Base-by-base conservation (phyloP, 2,113 vertebrate species). In the Saccopteryx leptura region DNA sequence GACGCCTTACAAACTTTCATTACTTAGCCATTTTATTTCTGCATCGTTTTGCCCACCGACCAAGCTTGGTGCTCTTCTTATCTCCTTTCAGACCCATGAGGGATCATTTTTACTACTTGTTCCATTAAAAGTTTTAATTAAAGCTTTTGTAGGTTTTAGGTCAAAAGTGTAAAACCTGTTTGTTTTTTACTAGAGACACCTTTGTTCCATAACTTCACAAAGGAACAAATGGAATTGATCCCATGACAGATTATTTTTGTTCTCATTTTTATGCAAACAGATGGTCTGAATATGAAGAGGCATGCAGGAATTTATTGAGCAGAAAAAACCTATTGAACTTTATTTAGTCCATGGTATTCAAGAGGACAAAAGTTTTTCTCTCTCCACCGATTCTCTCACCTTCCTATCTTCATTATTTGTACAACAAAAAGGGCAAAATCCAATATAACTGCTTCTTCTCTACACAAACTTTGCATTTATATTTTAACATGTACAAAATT, bases 201-300 rank as follows among this genome's bases (percentile, higher is more conserved):
- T 94, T 92, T 94, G 84, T 81, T 90, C 33, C 9, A 31, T 78
- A 24, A 83, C 39, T 89, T 91, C 69, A 74, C 61, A 78, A 71
- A 93, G 68, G 78, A 79, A 52, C 86, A 87, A 87, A n/a, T 81
- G 31, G 21, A 76, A 56, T 85, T 28, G 58, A 81, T 76, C 65
- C 31, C 56, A 7, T 26, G 10, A 46, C 17, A 69, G 66, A 48
- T 39, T 17, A 54, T 71, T 94, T 96, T 89, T 65, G 6, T 86
- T 75, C 48, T 85, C 65, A 26, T 19, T 69, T 80, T 88, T 68
- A 52, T 81, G 68, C 21, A 72, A 74, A 61, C 24, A 56, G 48
- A 19, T 54, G 61, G 28, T 78, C 39, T 72, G 46, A 21, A 12
- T 71, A 74, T 52, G 69, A 76, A 86, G 31, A 92, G 18, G 12